Percentiles rank a stretch among this genome's conserved stretches.
Conservation (phyloP, 2,113 vertebrate genomes). For the Rhea pennata region DNA sequence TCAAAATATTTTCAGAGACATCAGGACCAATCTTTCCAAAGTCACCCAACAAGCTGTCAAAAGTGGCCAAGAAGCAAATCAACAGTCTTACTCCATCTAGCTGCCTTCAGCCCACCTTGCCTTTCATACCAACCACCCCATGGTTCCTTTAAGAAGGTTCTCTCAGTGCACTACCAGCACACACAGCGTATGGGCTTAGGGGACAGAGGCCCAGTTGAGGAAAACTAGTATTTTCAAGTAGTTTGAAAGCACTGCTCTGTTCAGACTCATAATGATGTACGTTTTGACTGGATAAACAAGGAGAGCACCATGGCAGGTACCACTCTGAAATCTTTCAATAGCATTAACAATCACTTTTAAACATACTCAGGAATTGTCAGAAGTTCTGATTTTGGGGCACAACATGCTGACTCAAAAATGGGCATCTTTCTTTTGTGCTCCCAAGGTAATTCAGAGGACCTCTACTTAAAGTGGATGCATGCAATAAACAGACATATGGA, state of each 20-base stretch:
- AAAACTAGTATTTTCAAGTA: neutral
- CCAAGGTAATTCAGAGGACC: neutral
- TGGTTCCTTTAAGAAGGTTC: neutral
- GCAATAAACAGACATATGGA: neutral
- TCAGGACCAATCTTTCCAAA: neutral
- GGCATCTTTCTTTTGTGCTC: neutral
- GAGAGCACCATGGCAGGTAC: neutral
- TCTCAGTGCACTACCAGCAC: accelerated
- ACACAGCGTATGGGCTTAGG: accelerated
- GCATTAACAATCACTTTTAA: neutral
- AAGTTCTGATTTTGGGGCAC: neutral
- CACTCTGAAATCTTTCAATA: neutral
- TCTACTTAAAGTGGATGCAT: neutral
- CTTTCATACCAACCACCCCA: neutral
- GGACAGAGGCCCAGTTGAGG: accelerated
- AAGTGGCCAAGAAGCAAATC: neutral
- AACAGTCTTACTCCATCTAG: neutral
- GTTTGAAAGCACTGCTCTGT: neutral
- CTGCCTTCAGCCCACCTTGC: neutral
- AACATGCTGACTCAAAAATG: neutral
- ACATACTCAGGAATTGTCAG: neutral
- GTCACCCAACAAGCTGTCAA: neutral
- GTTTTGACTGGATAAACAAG: neutral
- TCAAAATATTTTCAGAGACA: neutral
- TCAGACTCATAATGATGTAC: neutral